Conservation (phyloP, 2,113 vertebrate genomes). For the Hypocryptadius cinnamomeus region DNA sequence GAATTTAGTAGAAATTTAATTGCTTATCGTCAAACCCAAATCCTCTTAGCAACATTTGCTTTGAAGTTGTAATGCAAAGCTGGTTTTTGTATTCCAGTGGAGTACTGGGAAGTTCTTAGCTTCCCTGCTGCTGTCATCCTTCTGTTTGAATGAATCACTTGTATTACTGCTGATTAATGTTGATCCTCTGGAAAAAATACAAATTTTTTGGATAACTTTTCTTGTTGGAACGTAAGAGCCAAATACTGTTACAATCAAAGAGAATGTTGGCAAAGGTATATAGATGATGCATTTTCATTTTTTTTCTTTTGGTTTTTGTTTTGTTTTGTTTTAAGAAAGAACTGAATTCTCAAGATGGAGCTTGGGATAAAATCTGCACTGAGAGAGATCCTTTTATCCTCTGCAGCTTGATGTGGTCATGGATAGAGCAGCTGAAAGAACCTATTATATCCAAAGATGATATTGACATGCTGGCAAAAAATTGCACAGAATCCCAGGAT, state of each 20-base stretch:
- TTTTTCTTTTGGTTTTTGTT: background rate
- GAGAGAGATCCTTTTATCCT: conserved; percentile 89
- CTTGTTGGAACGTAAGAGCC: background rate
- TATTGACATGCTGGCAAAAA: conserved; percentile 71
- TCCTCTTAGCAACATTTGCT: background rate
- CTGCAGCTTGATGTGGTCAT: conserved; percentile 92
- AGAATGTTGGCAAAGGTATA: background rate
- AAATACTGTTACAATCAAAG: background rate
- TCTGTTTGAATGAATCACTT: background rate
- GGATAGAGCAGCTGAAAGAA: conserved; percentile 94
- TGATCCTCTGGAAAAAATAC: background rate
- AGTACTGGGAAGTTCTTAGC: background rate
- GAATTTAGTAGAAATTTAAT: background rate
- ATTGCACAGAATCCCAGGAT: conserved; percentile 63
- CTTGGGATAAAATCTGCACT: conserved; percentile 87
- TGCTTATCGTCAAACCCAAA: background rate
- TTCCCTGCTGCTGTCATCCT: background rate
- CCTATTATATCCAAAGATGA: conserved; percentile 82
- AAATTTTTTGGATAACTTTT: background rate
- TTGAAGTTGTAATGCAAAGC: background rate
- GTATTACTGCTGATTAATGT: background rate
- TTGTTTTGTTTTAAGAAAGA: conserved; percentile 76
- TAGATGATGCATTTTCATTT: background rate
- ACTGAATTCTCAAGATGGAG: conserved; percentile 86
- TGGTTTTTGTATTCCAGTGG: background rate